These are phyloP conservation scores for Montifringilla adamsi DNA, from an alignment of 2,113 vertebrate species.

Conservation along the genomic window DNA sequence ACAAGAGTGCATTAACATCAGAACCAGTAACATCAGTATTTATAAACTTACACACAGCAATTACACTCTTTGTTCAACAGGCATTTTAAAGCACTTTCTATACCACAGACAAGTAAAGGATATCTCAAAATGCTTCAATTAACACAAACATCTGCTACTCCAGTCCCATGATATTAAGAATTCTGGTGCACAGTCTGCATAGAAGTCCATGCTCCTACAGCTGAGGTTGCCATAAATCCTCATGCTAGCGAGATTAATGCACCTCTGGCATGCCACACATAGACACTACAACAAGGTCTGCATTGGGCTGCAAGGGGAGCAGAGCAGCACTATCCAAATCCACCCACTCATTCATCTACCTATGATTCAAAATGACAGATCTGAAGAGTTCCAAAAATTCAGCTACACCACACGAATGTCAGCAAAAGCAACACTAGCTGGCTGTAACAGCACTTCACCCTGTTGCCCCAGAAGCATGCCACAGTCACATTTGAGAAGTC, in stretches of 20 bases:
- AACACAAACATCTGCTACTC: conserved; percentile 29
- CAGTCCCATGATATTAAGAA: neutral
- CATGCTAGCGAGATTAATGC: rapidly evolving
- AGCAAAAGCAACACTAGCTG: neutral
- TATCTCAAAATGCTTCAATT: neutral
- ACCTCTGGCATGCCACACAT: rapidly evolving
- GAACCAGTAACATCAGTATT: neutral
- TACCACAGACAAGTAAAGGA: neutral
- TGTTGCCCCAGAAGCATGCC: neutral
- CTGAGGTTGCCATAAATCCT: neutral
- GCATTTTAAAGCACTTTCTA: neutral
- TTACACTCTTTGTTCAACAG: neutral
- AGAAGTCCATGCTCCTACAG: neutral
- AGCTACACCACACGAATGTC: neutral
- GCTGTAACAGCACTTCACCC: neutral
- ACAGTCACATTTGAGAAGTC: neutral
- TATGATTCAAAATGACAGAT: neutral
- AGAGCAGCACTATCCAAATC: neutral
- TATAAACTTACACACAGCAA: neutral
- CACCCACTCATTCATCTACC: neutral
- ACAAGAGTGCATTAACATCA: neutral
- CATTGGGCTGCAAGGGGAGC: neutral
- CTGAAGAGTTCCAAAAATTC: neutral
- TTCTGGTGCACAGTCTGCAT: neutral
- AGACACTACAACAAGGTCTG: neutral